Evolutionary conservation across 2,797 vertebrate genomes (phyloP).

Genomic region (Enteromius afrohamiltoni): DNA sequence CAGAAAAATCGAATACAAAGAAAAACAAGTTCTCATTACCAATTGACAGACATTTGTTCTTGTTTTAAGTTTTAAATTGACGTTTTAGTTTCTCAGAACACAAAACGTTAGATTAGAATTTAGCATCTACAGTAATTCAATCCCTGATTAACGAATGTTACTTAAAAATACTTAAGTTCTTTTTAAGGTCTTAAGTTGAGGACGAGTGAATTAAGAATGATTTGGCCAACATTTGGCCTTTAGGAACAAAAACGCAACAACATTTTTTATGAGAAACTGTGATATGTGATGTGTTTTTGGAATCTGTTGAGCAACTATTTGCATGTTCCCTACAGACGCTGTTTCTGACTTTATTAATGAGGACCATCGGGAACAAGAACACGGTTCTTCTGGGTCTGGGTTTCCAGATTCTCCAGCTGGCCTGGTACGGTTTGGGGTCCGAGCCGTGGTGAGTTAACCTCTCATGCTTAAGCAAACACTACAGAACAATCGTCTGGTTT

Average conservation of each 20-base stretch:
- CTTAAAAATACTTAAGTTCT: no score
- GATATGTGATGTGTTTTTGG: no score
- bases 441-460: slow-evolving; percentile 86
- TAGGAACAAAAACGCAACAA: background rate
- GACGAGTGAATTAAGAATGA: background rate
- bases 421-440: slow-evolving; percentile 94
- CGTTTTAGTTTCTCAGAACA: no score
- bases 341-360: slow-evolving; percentile 90
- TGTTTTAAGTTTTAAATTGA: no score
- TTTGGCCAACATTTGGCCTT: background rate
- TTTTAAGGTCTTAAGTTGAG: background rate
- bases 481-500: background rate
- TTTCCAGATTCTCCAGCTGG: slow-evolving; percentile 90
- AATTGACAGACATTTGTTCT: no score
- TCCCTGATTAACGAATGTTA: background rate
- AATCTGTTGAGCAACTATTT: background rate
- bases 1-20: no score
- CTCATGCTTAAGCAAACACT: no score
- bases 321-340: slow-evolving; percentile 78
- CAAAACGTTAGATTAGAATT: no score
- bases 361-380: slow-evolving; percentile 93
- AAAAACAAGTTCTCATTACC: no score
- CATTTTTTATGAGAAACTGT: background rate
- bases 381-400: slow-evolving; percentile 92
- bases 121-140: no score